Base-by-base conservation (phyloP, 2,113 vertebrate species). In the Mesocricetus auratus region DNA sequence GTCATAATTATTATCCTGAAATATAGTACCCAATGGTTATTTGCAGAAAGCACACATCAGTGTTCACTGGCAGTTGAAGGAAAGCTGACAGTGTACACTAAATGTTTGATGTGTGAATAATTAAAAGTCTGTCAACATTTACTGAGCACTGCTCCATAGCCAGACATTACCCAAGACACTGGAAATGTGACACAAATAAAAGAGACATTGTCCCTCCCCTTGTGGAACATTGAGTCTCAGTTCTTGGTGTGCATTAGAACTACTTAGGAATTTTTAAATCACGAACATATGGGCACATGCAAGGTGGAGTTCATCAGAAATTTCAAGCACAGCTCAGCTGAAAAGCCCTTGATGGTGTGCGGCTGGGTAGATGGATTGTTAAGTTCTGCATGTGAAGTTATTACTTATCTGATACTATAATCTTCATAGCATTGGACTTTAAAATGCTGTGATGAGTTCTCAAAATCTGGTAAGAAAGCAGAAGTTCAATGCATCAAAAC, bases 1-100 rank as follows among this genome's bases (percentile, higher is more conserved):
- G 81, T 36, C 42, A 29, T 22, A 36, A 13, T 62, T 53, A 47
- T 73, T 83, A 93, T 86, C 75, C 73, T 90, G 17, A 81, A 50
- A 9, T 31, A 7, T 5, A 3, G 68, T 45, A 21, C n/a, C 33
- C 9, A 4, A 60, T 88, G 64, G 16, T 56, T 81, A 13, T 42
- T 92, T 53, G 19, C 31, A 79, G 50, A 94, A 89, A 95, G 93
- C 26, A 85, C 66, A 10, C 50, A 62, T 50, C 82, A 29, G 82
- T 69, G n/a, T 91, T 82, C n/a, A 58, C 22, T 39, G n/a, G 24
- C 89, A 71, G 24, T 31, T 75, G 33, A 33, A 56, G 56, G 60
- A 79, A 73, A 69, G 17, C 58, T 88, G 78, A 39, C 68, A 11
- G 36, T 75, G 24, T n/a, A 58, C 71, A 50, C 82, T 33, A 89